Base-by-base conservation (phyloP, 1,140 invertebrate genomes). In the Proales similis region DNA sequence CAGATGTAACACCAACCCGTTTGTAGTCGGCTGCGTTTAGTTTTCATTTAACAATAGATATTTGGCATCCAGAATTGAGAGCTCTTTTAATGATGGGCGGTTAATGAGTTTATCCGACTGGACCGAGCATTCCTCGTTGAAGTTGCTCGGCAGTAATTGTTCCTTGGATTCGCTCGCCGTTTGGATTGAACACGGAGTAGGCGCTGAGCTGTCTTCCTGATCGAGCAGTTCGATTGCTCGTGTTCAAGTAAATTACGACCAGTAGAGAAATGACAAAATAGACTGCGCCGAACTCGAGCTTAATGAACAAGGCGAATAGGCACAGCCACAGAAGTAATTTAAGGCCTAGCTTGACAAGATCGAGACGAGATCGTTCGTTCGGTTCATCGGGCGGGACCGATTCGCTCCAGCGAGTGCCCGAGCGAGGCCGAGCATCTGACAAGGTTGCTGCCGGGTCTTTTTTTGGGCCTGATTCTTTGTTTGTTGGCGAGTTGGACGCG, bases 171-270 rank as follows among this genome's bases (percentile, higher is more conserved):
- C 86, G 82, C 71, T 88, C 81, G 78, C 87, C 97, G 68, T 92
- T 84, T 65, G 85, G 84, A 81, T 98, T 97, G 71, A 97, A 97
- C 0, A 97, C 92, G 53, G 91, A 97, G 73, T 97, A 98, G 0
- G 93, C 91, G 77, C 89, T 95, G 0, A 86, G 72, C 80, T 91
- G 87, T 11, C 66, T 74, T 57, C 79, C 26, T 11, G 2, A 9
- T 2, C 43, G 12, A 3, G 19, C 19, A 46, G n/a, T 80, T 6
- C 79, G 76, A 3, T 84, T 85, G 43, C 87, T 75, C 30, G 88
- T 90, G 71, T 90, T 95, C 0, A 82, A 76, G 70, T 82, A 94
- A 43, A 96, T 87, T 19, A 86, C 81, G 66, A 86, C 69, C 45
- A 96, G 78, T 0, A 81, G 73, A 4, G 89, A 88, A 6, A 88